Evolutionary conservation across 2,797 vertebrate genomes (phyloP).

Genomic region (Crenichthys baileyi): DNA sequence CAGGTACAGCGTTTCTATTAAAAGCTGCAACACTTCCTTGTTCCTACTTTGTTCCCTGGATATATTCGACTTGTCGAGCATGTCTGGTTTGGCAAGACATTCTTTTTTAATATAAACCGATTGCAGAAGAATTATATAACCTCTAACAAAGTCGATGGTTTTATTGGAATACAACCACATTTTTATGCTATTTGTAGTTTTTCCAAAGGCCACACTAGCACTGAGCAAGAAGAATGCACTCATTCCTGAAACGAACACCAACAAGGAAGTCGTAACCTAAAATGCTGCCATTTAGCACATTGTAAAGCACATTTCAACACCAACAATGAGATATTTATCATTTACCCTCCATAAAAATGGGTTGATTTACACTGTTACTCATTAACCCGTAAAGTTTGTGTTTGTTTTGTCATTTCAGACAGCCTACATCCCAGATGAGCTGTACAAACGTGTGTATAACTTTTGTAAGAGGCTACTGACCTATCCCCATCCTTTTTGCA

Average conservation of each 20-base stretch:
- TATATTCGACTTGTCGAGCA: too few relatives aligned
- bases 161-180: too few relatives aligned
- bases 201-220: not conserved
- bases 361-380: not conserved
- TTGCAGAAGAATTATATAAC: too few relatives aligned
- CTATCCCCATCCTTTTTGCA: constrained; percentile 90
- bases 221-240: not conserved
- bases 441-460: constrained; percentile 87
- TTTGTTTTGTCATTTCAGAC: constrained; percentile 75
- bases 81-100: too few relatives aligned
- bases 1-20: constrained; percentile 80
- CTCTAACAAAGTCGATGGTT: too few relatives aligned
- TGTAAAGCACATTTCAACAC: not conserved
- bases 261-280: constrained; percentile 20
- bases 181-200: not conserved
- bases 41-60: not conserved
- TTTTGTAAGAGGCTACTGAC: constrained; percentile 90
- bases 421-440: constrained; percentile 86
- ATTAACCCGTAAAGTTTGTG: not conserved
- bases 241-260: constrained; percentile 1
- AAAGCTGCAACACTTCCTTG: not conserved
- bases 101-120: too few relatives aligned
- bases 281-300: not conserved
- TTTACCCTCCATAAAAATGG: not conserved
- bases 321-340: not conserved